These are phyloP conservation scores for Microtus oregoni DNA, from an alignment of 2,113 vertebrate species.

Conservation along the genomic window DNA sequence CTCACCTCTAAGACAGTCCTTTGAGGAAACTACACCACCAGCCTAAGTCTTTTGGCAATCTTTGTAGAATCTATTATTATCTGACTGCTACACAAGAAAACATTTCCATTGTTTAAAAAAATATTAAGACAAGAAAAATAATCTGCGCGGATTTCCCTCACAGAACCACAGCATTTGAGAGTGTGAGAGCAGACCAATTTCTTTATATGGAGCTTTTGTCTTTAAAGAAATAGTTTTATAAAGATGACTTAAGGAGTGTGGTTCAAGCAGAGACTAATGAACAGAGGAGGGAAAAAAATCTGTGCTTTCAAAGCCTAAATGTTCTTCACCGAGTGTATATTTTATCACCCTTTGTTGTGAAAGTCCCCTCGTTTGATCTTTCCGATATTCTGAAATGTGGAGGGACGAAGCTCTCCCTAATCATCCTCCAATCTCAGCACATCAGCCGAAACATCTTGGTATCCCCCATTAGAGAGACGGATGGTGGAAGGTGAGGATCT, in stretches of 20 bases:
- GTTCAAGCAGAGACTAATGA: constrained; percentile 73
- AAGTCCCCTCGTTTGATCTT: constrained; percentile 75
- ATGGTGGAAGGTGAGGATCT: constrained; percentile 55
- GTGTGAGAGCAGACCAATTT: not conserved
- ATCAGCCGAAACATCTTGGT: constrained; percentile 50
- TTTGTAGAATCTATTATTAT: not conserved
- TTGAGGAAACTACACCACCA: not conserved
- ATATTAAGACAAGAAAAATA: not conserved
- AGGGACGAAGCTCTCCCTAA: constrained; percentile 69
- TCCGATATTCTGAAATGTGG: constrained; percentile 53
- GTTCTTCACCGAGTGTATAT: constrained; percentile 4
- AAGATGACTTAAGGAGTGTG: constrained; percentile 27
- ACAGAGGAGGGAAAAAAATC: constrained; percentile 52
- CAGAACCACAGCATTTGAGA: not conserved
- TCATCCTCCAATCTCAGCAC: constrained; percentile 56
- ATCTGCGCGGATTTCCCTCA: not conserved
- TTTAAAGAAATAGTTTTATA: constrained; percentile 61
- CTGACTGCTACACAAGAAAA: not conserved
- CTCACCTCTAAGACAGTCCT: not conserved
- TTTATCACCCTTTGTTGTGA: constrained; percentile 57
- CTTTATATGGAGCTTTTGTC: constrained; percentile 46
- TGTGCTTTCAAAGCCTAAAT: constrained; percentile 55
- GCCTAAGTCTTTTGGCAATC: not conserved
- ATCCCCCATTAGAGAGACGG: constrained; percentile 68
- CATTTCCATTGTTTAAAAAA: not conserved